Evolutionary conservation across 2,888 invertebrate species (phyloP).

Genomic region (Nephrotoma guestfalica): DNA sequence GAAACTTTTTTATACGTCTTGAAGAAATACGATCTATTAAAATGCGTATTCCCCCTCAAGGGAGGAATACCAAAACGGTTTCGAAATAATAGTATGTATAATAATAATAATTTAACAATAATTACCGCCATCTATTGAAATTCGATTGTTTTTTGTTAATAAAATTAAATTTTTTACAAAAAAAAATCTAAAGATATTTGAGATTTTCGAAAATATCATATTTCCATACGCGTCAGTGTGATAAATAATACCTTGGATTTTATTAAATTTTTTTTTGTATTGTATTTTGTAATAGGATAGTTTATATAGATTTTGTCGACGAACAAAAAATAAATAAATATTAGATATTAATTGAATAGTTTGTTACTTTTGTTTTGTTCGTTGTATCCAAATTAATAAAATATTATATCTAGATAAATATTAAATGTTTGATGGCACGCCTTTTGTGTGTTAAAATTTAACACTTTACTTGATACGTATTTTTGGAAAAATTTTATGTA

Average conservation of each 20-base stretch:
- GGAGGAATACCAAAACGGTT: background rate
- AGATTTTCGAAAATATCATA: background rate
- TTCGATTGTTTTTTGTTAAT: background rate
- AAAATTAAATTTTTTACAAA: background rate
- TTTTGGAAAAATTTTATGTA: background rate
- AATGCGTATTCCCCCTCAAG: background rate
- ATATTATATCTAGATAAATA: background rate
- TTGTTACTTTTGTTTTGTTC: background rate
- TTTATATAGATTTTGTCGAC: background rate
- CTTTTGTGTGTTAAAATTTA: background rate
- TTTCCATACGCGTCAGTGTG: conserved; percentile 1
- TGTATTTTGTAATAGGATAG: background rate
- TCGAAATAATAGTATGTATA: background rate
- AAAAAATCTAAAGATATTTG: background rate
- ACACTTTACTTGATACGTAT: background rate
- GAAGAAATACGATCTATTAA: background rate
- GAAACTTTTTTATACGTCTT: background rate
- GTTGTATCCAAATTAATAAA: background rate
- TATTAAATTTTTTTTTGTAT: background rate
- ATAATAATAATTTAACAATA: background rate
- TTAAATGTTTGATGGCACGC: background rate
- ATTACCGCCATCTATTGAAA: background rate
- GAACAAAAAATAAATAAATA: background rate
- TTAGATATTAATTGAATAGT: background rate
- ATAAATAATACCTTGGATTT: conserved; percentile 2